Evolutionary conservation across 92 coral and sea anemone genomes (phyloP).

Genomic region (Anthopleura xanthogrammica): DNA sequence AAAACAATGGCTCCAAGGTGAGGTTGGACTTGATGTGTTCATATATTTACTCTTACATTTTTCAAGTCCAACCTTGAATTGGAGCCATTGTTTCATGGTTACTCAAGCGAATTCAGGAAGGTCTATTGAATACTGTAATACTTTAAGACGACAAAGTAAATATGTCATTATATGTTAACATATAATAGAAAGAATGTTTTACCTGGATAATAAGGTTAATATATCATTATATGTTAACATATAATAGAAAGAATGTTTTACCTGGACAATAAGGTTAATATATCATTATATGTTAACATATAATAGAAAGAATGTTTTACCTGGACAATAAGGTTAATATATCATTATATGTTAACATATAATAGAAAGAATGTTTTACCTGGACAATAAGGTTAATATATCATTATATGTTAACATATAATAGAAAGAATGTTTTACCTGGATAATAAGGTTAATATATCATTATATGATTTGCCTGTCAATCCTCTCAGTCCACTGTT

Average conservation of each 20-base stretch:
- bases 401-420: no score
- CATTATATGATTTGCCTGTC: conserved; percentile 81
- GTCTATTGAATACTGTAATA: no score
- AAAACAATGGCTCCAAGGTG: no score
- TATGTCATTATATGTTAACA: no score
- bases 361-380: conserved; percentile 35
- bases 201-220: conserved; percentile 84
- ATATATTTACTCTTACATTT: no score
- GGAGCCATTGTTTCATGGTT: no score
- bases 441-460: conserved; percentile 75
- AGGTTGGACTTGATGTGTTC: no score
- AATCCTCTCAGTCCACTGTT: conserved; percentile 80
- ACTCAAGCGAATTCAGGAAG: no score
- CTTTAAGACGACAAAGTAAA: no score
- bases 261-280: conserved; percentile 84
- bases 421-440: conserved; percentile 43
- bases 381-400: not conserved
- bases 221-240: conserved; percentile 59
- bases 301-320: conserved; percentile 23
- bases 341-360: conserved; percentile 52
- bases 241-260: conserved; percentile 1
- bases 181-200: not conserved
- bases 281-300: conserved; percentile 53
- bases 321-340: conserved; percentile 78
- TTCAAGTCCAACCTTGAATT: no score